Percentiles rank a stretch among this genome's conserved stretches.
phyloP scores from a whole-genome alignment of 2,888 invertebrate genomes.

The Mayetiola destructor region DNA sequence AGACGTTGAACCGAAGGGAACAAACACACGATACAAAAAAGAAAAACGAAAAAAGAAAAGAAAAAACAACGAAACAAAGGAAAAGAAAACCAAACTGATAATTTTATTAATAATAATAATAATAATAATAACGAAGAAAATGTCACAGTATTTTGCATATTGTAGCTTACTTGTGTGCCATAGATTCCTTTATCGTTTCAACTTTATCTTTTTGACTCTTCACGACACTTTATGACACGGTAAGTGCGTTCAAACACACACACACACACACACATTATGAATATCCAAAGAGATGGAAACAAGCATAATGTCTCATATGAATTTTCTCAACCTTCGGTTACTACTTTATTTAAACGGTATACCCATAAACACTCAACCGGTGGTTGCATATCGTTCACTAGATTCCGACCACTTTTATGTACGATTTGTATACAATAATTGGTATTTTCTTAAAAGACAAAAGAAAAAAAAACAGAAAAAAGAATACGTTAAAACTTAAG shows the following conservation, averaged over 20 bases:
- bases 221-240: background rate
- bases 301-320: background rate
- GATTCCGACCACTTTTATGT: background rate
- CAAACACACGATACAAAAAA: background rate
- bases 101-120: no score
- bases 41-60: background rate
- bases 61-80: no score
- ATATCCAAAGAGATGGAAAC: background rate
- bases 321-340: no score
- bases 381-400: background rate
- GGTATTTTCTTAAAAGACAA: no score
- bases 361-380: constrained; percentile 5
- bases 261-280: background rate
- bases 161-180: no score
- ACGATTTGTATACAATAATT: background rate
- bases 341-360: no score
- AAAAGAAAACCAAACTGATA: no score
- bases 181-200: background rate
- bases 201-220: background rate
- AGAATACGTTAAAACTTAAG: constrained; percentile 8
- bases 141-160: no score
- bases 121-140: no score
- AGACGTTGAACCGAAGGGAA: no score
- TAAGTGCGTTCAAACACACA: background rate
- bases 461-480: background rate